Evolutionary conservation across 2,113 vertebrate genomes (phyloP).

Genomic region (Danionella cerebrum): DNA sequence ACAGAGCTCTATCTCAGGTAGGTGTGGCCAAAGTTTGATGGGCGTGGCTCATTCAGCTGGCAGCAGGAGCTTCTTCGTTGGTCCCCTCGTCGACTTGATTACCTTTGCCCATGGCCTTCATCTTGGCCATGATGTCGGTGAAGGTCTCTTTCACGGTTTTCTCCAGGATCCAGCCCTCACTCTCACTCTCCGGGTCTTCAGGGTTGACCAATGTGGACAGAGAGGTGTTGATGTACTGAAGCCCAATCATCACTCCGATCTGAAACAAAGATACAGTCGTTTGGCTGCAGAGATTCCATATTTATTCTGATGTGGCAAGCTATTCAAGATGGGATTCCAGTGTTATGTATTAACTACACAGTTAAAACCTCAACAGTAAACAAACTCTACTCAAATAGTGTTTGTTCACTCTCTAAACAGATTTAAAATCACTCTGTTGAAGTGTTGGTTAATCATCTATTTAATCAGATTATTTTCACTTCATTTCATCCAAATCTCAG

Average conservation of each 20-base stretch:
- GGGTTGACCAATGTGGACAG: slow-evolving; percentile 77
- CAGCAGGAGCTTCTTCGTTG: slow-evolving; percentile 64
- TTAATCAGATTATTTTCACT: too few relatives aligned
- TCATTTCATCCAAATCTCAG: too few relatives aligned
- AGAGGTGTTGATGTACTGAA: slow-evolving; percentile 85
- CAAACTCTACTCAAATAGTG: too few relatives aligned
- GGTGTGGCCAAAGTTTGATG: slow-evolving; percentile 49
- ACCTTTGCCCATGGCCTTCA: slow-evolving; percentile 83
- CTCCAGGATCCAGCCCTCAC: slow-evolving; percentile 92
- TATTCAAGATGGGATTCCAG: too few relatives aligned
- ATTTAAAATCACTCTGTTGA: too few relatives aligned
- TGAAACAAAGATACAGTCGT: slow-evolving; percentile 40
- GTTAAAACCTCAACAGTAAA: too few relatives aligned
- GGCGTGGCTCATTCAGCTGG: slow-evolving; percentile 70
- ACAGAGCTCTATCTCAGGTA: slow-evolving; percentile 34
- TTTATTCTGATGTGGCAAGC: background rate
- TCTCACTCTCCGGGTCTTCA: slow-evolving; percentile 86
- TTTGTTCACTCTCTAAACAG: too few relatives aligned
- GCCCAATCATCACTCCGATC: slow-evolving; percentile 72
- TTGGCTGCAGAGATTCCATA: background rate
- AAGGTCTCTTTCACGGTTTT: slow-evolving; percentile 88
- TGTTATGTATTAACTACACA: too few relatives aligned
- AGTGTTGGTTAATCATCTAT: too few relatives aligned
- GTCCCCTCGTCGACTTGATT: slow-evolving; percentile 79
- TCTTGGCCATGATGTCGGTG: slow-evolving; percentile 73